Conservation (phyloP, 2,797 vertebrate species). For the Cephalopachus bancanus region DNA sequence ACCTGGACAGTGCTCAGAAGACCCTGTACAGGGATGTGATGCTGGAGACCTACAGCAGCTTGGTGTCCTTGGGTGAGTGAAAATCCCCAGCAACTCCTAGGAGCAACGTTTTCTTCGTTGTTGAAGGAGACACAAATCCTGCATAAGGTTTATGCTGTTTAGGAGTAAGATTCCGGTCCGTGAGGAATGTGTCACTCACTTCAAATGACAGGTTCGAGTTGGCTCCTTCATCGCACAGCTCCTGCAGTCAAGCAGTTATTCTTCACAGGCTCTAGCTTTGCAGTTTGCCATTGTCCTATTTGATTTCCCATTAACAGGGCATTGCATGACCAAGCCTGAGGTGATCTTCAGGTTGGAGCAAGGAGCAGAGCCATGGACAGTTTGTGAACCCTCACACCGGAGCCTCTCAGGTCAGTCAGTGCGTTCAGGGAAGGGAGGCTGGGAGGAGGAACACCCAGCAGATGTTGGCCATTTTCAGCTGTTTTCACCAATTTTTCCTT, state of each 20-base stretch:
- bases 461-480: neutral
- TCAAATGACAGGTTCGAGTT: neutral
- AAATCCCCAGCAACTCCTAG: neutral
- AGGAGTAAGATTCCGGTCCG: neutral
- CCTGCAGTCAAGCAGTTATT: neutral
- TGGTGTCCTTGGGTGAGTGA: slow-evolving; percentile 28
- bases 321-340: slow-evolving; percentile 56
- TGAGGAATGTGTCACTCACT: neutral
- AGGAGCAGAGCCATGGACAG: slow-evolving; percentile 54
- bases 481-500: no score
- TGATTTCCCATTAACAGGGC: slow-evolving; percentile 52
- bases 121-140: neutral
- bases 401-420: slow-evolving; percentile 32
- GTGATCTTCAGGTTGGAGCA: slow-evolving; percentile 73
- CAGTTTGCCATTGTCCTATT: neutral
- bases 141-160: neutral
- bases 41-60: slow-evolving; percentile 67
- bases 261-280: neutral
- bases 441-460: neutral
- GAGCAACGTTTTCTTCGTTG: neutral
- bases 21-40: slow-evolving; percentile 73
- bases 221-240: neutral
- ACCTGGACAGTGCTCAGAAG: slow-evolving; percentile 59
- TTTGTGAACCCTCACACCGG: neutral
- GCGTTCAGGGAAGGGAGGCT: neutral